Percentiles rank a stretch among this genome's conserved stretches.
Conservation (phyloP, 2,888 invertebrate species). For the Drosophila bunnanda region DNA sequence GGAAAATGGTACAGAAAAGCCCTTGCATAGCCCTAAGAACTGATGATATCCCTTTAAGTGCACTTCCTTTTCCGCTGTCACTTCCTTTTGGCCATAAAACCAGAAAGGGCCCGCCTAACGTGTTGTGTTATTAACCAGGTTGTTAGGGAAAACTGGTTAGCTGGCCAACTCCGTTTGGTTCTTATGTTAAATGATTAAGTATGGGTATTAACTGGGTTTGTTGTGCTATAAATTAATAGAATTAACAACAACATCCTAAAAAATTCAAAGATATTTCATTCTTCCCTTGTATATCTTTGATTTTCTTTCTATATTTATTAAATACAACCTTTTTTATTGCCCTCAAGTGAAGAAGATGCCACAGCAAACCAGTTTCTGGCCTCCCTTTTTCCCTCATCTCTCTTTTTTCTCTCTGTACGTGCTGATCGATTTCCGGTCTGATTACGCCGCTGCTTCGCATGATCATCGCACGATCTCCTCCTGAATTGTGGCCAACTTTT, state of each 20-base stretch:
- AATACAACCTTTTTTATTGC: conserved; percentile 15
- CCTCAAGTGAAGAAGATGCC: conserved; percentile 5
- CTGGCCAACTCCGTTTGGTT: neutral
- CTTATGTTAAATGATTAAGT: neutral
- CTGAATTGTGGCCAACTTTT: conserved; percentile 48
- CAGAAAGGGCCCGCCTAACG: conserved; percentile 31
- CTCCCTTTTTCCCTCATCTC: conserved; percentile 3
- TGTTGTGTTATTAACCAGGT: conserved; percentile 21
- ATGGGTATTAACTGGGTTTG: neutral
- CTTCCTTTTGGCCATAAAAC: conserved; percentile 37
- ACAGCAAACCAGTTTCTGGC: conserved; percentile 22
- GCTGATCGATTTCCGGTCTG: conserved; percentile 83
- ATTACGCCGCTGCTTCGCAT: conserved; percentile 71
- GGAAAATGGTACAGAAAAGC: conserved; percentile 13
- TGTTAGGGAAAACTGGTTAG: conserved; percentile 33
- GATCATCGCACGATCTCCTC: conserved; percentile 51
- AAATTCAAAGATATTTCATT: no score
- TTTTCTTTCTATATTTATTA: neutral
- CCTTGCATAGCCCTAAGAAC: conserved; percentile 12
- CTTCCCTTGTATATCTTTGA: neutral
- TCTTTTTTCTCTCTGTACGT: conserved; percentile 61
- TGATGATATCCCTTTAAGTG: conserved; percentile 41
- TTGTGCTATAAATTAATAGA: neutral
- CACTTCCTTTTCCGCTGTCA: conserved; percentile 70
- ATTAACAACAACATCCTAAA: neutral